Percentiles rank a stretch among this genome's conserved stretches.
These are phyloP conservation scores for Euplagia quadripunctaria DNA, from an alignment of 2,888 invertebrate species.

Conservation along the genomic window DNA sequence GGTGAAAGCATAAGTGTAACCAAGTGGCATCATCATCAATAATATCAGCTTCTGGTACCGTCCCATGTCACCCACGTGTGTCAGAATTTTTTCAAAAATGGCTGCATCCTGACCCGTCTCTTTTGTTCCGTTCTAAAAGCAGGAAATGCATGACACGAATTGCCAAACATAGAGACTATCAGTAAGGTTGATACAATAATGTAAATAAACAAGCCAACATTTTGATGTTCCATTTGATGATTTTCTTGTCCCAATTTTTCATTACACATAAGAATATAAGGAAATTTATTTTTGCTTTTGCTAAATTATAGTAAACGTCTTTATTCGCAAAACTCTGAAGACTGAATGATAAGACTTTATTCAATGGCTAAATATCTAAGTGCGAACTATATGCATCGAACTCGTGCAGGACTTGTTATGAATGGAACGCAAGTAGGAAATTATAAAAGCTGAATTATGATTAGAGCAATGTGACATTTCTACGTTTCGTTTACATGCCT, in stretches of 20 bases:
- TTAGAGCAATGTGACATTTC: too few species aligned
- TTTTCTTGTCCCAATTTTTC: neutral
- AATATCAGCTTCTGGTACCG: constrained; percentile 74
- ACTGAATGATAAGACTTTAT: neutral
- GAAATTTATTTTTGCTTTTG: neutral
- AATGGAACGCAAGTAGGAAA: neutral
- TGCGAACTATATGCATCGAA: neutral
- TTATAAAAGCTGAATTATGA: too few species aligned
- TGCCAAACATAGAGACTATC: neutral
- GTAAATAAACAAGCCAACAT: neutral
- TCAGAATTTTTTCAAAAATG: constrained; percentile 67
- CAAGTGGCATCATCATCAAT: constrained; percentile 71
- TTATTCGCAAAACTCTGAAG: neutral
- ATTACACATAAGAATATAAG: neutral
- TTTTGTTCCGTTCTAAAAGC: neutral
- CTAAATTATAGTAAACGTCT: neutral
- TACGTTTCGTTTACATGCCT: too few species aligned
- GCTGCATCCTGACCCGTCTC: constrained; percentile 29
- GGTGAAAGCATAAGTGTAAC: constrained; percentile 72
- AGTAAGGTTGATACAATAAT: neutral
- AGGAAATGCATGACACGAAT: neutral
- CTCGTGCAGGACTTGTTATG: neutral
- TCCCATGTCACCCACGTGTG: constrained; percentile 72
- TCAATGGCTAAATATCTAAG: neutral
- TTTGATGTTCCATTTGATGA: neutral